Conservation (phyloP, 2,113 vertebrate species). For the Oreochromis aureus region DNA sequence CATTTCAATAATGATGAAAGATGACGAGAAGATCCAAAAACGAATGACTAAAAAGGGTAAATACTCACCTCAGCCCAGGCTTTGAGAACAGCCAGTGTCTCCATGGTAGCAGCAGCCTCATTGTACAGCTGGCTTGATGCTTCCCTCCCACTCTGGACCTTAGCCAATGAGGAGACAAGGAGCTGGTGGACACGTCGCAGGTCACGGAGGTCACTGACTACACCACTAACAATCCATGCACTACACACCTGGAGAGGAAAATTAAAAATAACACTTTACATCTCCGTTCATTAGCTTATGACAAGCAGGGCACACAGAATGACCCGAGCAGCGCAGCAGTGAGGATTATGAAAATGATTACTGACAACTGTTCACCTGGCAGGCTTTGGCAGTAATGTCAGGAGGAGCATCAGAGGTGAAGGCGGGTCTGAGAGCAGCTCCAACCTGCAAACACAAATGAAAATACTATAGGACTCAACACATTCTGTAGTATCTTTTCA, state of each 20-base stretch:
- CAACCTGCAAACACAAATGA: conserved; percentile 72
- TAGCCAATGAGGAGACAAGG: conserved; percentile 84
- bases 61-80: conserved; percentile 89
- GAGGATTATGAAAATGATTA: background rate
- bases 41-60: background rate
- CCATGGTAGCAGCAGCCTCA: conserved; percentile 89
- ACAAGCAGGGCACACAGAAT: background rate
- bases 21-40: background rate
- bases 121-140: conserved; percentile 79
- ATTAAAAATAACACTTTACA: background rate
- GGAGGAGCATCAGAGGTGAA: conserved; percentile 86
- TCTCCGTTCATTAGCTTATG: background rate
- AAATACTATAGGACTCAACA: background rate
- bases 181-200: conserved; percentile 89
- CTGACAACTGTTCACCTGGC: conserved; percentile 75
- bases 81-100: conserved; percentile 88
- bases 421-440: conserved; percentile 91
- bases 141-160: conserved; percentile 83
- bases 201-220: conserved; percentile 86
- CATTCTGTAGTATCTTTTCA: background rate
- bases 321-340: background rate
- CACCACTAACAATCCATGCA: conserved; percentile 89
- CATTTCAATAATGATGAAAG: background rate
- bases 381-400: conserved; percentile 89
- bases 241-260: conserved; percentile 83